phyloP scores from a whole-genome alignment of 2,797 vertebrate species.

The Sebastes diploproa region DNA sequence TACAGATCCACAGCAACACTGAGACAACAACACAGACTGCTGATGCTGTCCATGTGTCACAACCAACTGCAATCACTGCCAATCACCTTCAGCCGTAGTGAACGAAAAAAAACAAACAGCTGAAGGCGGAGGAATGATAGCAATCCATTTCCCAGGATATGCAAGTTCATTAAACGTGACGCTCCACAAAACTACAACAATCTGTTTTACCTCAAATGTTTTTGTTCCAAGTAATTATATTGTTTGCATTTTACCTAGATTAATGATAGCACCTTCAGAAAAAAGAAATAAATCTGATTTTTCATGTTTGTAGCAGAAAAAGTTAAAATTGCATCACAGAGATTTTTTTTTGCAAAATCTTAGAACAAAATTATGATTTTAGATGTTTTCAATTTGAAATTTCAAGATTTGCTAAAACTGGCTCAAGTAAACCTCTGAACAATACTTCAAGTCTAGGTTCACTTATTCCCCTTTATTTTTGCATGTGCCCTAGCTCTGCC shows the following conservation, averaged over 20 bases:
- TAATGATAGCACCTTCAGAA: background rate
- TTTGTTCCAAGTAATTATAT: background rate
- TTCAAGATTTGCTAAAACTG: background rate
- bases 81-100: conserved; percentile 49
- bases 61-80: conserved; percentile 56
- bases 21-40: conserved; percentile 28
- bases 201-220: background rate
- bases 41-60: conserved; percentile 63
- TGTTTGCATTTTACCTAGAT: background rate
- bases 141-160: background rate
- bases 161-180: background rate
- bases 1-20: conserved; percentile 44
- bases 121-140: conserved; percentile 4
- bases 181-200: background rate
- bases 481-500: background rate
- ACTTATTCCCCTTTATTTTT: background rate
- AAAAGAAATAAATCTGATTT: background rate
- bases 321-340: background rate
- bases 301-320: background rate
- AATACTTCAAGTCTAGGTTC: background rate
- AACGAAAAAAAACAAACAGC: background rate
- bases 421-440: background rate
- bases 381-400: background rate
- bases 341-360: background rate
- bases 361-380: background rate